These are phyloP conservation scores for Holotrichia oblita DNA, from an alignment of 1,140 invertebrate genomes.

Conservation along the genomic window DNA sequence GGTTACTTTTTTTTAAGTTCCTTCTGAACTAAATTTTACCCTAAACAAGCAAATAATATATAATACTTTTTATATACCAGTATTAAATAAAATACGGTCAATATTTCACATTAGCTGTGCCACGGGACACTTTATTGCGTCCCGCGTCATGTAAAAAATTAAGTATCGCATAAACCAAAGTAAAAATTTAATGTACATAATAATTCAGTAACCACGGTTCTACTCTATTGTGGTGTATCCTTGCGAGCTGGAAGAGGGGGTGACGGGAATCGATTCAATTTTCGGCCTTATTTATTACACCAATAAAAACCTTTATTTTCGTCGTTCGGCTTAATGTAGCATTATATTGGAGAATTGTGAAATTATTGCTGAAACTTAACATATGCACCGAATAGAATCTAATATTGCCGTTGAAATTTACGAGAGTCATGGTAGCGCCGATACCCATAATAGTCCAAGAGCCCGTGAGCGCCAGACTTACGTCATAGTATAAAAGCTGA, in stretches of 20 bases:
- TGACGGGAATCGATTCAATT: constrained; percentile 12
- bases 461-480: too few relatives aligned
- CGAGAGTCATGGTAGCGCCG: not conserved
- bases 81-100: constrained; percentile 27
- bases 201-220: constrained; percentile 16
- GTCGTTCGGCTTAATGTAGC: constrained; percentile 30
- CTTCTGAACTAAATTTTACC: too few relatives aligned
- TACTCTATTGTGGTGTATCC: not conserved
- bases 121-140: not conserved
- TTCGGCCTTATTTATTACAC: constrained; percentile 26
- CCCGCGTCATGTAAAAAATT: constrained; percentile 15
- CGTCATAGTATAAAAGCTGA: too few relatives aligned
- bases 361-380: constrained; percentile 30
- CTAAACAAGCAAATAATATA: not conserved
- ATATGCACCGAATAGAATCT: constrained; percentile 18
- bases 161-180: constrained; percentile 27
- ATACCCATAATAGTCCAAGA: constrained; percentile 22
- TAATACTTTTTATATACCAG: not conserved
- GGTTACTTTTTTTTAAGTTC: too few relatives aligned
- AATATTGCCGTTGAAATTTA: constrained; percentile 10
- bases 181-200: constrained; percentile 33
- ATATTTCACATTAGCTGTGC: constrained; percentile 10
- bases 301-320: constrained; percentile 34
- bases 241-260: not conserved
- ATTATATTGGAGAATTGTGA: constrained; percentile 32